A percentile compares a stretch with the other conserved stretches of the same genome.
These are phyloP conservation scores for Amitus sp. DNA, from an alignment of 2,888 invertebrate species.

Conservation along the genomic window DNA sequence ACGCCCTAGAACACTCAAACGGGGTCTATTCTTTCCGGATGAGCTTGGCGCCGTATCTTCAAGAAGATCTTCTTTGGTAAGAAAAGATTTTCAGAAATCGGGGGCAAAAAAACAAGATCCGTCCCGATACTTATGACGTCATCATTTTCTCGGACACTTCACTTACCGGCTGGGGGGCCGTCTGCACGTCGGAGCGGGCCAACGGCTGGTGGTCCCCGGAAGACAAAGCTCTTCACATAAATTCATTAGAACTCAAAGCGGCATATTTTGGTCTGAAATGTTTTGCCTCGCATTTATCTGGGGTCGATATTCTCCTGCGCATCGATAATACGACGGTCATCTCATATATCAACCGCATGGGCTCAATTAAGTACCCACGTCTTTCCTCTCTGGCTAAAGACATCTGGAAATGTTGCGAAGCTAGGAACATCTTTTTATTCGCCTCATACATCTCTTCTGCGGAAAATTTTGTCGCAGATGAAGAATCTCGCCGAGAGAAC, in stretches of 20 bases:
- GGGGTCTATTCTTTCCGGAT: neutral
- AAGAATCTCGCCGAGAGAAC: constrained; percentile 1
- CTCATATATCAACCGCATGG: constrained; percentile 2
- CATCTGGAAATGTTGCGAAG: constrained; percentile 15
- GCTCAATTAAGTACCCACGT: neutral
- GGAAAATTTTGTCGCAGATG: constrained; percentile 3
- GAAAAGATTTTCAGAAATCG: neutral
- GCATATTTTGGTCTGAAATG: constrained; percentile 2
- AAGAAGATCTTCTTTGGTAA: too few relatives aligned
- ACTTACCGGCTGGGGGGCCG: neutral
- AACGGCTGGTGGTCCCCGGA: neutral
- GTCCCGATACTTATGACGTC: neutral
- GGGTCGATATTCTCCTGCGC: constrained; percentile 2
- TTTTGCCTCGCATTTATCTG: neutral
- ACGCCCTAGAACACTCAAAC: neutral
- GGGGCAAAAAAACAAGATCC: neutral
- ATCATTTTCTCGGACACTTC: constrained; percentile 2
- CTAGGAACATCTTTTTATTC: constrained; percentile 2
- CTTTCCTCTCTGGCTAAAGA: neutral
- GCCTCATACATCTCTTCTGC: constrained; percentile 15
- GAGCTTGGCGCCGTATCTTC: too few relatives aligned
- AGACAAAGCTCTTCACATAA: constrained; percentile 6
- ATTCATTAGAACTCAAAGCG: constrained; percentile 8
- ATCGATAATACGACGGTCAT: constrained; percentile 7
- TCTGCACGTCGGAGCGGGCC: neutral